phyloP scores from a whole-genome alignment of 2,888 invertebrate genomes.

The Drosophila stalkeri region DNA sequence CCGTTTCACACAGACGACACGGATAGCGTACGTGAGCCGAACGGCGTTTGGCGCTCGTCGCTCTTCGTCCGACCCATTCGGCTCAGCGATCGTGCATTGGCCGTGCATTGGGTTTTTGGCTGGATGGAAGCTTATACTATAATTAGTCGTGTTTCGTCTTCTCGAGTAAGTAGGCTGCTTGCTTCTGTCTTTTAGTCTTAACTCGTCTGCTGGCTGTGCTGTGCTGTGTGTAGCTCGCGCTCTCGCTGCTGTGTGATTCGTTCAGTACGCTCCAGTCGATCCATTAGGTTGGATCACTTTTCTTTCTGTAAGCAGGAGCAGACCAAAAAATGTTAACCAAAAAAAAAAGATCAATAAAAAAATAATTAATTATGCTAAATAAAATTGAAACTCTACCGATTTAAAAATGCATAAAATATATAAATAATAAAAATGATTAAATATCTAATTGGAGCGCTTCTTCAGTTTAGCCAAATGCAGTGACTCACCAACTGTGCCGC shows the following conservation, averaged over 20 bases:
- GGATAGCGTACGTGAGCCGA: constrained; percentile 65
- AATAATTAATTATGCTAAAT: neutral
- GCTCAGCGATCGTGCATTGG: constrained; percentile 31
- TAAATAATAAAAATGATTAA: constrained; percentile 1
- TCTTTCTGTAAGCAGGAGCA: constrained; percentile 60
- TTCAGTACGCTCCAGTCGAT: constrained; percentile 85
- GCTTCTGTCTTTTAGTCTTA: constrained; percentile 57
- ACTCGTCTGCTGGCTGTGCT: constrained; percentile 41
- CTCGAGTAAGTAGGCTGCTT: constrained; percentile 84
- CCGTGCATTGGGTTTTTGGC: constrained; percentile 66
- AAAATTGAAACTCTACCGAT: neutral
- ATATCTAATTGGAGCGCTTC: constrained; percentile 1
- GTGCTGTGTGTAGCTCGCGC: constrained; percentile 57
- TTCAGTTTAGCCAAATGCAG: constrained; percentile 3
- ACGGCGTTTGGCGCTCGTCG: constrained; percentile 24
- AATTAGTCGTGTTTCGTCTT: constrained; percentile 85
- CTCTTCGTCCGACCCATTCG: constrained; percentile 12
- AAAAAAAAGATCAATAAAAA: neutral
- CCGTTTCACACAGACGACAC: constrained; percentile 59
- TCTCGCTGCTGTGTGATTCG: constrained; percentile 61
- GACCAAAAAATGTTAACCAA: constrained; percentile 2
- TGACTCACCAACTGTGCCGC: constrained; percentile 47
- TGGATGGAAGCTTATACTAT: constrained; percentile 82
- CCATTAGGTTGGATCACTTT: constrained; percentile 83
- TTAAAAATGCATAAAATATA: neutral